Conservation (phyloP, 2,888 invertebrate species). For the Fabriciana adippe region DNA sequence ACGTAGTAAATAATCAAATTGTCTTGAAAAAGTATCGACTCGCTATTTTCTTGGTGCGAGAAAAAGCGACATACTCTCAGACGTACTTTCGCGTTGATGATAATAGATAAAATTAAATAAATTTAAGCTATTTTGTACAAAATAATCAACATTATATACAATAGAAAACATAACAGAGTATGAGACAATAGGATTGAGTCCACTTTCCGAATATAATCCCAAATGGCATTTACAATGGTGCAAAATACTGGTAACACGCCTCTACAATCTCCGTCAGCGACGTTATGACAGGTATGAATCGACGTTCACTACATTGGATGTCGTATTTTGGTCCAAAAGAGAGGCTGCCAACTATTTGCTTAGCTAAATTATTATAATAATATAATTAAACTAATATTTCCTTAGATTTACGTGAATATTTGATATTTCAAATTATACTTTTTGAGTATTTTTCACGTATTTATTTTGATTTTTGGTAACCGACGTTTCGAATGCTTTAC, state of each 20-base stretch:
- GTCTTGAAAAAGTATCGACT: no score
- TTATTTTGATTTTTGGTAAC: no score
- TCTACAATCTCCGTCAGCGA: slow-evolving; percentile 60
- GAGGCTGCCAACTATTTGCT: neutral
- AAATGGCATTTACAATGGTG: slow-evolving; percentile 49
- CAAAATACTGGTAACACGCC: slow-evolving; percentile 58
- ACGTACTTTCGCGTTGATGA: no score
- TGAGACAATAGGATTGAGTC: slow-evolving; percentile 37
- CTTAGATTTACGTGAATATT: no score
- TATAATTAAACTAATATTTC: no score
- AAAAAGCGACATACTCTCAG: no score
- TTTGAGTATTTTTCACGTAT: no score
- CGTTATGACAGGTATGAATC: slow-evolving; percentile 65
- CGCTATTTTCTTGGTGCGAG: no score
- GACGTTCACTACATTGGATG: slow-evolving; percentile 46
- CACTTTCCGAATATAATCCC: slow-evolving; percentile 55
- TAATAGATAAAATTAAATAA: neutral
- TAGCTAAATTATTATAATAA: neutral
- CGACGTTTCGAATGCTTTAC: no score
- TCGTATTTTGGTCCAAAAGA: slow-evolving; percentile 1
- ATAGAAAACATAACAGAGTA: slow-evolving; percentile 30
- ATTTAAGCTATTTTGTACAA: slow-evolving; percentile 7
- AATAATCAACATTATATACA: slow-evolving; percentile 20
- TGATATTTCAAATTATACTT: no score
- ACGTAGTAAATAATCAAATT: no score